phyloP scores from a whole-genome alignment of 2,113 vertebrate genomes.

The Pseudorhombus dupliciocellatus region DNA sequence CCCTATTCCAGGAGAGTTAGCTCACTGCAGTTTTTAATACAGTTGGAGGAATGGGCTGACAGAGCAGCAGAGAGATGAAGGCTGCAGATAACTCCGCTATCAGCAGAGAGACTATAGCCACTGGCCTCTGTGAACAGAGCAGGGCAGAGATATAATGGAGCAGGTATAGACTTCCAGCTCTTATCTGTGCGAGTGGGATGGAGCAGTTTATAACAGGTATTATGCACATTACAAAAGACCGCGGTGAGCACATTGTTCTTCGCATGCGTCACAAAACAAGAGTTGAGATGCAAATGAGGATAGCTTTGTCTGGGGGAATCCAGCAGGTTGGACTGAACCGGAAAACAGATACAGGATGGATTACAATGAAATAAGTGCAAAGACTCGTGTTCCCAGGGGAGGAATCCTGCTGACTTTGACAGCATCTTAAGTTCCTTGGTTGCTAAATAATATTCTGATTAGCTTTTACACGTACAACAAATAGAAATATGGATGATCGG shows the following conservation, averaged over 20 bases:
- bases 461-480: too few relatives aligned
- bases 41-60: conserved; percentile 53
- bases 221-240: conserved; percentile 54
- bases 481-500: too few relatives aligned
- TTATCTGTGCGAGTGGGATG: conserved; percentile 64
- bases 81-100: conserved; percentile 67
- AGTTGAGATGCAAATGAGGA: not conserved
- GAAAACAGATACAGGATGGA: not conserved
- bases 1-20: conserved; percentile 57
- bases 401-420: not conserved
- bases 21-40: conserved; percentile 68
- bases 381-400: not conserved
- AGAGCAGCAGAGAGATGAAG: conserved; percentile 65
- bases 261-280: conserved; percentile 21
- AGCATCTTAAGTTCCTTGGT: too few relatives aligned
- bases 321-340: not conserved
- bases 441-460: too few relatives aligned
- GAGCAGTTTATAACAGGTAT: conserved; percentile 56
- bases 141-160: conserved; percentile 60
- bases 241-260: conserved; percentile 36
- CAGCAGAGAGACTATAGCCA: conserved; percentile 52
- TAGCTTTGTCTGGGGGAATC: not conserved
- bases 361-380: not conserved
- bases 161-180: conserved; percentile 31
- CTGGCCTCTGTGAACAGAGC: conserved; percentile 67